phyloP scores from a whole-genome alignment of 37 sponge, comb jelly and placozoan species.

The Tethya wilhelma region DNA sequence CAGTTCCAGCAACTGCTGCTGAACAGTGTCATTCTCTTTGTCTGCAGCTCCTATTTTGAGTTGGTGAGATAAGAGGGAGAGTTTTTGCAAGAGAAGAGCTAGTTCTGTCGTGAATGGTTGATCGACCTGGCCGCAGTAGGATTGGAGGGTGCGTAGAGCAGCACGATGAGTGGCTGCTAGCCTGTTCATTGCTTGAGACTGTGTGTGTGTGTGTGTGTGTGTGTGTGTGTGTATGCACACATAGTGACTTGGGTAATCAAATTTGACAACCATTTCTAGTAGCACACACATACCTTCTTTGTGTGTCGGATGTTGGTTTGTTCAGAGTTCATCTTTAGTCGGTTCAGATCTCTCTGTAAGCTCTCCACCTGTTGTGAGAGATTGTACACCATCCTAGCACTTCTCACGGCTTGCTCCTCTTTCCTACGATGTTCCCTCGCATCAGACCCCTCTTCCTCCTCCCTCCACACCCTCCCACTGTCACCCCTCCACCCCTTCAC shows the following conservation, averaged over 20 bases:
- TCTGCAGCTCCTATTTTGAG: constrained; percentile 12
- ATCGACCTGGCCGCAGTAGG: background rate
- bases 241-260: too few species aligned
- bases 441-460: constrained; percentile 32
- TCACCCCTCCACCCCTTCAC: background rate
- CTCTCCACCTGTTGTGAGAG: constrained; percentile 54
- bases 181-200: constrained; percentile 32
- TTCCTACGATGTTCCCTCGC: constrained; percentile 37
- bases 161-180: constrained; percentile 51
- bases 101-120: constrained; percentile 25
- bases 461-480: constrained; percentile 23
- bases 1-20: too few species aligned
- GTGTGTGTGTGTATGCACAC: too few species aligned
- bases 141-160: constrained; percentile 54
- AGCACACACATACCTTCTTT: too few species aligned
- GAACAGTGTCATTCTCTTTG: background rate
- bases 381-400: constrained; percentile 53
- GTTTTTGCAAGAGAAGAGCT: constrained; percentile 19
- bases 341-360: background rate
- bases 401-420: constrained; percentile 50
- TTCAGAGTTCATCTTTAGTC: too few species aligned
- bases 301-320: too few species aligned
- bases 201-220: background rate
- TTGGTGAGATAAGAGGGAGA: constrained; percentile 7
- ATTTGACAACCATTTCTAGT: too few species aligned